Base-by-base conservation (phyloP, 2,888 invertebrate species). In the Eupithecia subumbrata region DNA sequence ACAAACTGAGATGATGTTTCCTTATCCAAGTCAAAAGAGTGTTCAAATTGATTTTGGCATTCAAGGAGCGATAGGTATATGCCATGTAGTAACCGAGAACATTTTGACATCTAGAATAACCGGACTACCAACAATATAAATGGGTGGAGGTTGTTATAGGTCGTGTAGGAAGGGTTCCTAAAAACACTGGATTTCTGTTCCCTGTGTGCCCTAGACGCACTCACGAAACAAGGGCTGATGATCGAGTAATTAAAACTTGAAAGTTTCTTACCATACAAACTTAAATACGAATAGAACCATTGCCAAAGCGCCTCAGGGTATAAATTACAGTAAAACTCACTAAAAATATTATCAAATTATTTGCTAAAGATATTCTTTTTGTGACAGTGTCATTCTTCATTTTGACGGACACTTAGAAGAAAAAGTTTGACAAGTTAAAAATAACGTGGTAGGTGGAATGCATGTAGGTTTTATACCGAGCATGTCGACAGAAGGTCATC, bases 261-360 rank as follows among this genome's bases (percentile, higher is more conserved):
- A 11, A 75, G 73, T 22, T 56, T 56, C 52, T 77, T 37, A 77
- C 77, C 77, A 75, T 72, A 75, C 56, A 77, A 77, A 71, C 77
- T 75, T 77, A 75, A 71, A 56, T 56, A 77, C 43, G 63, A 71
- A 73, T 56, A 48, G 64, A 22, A 69, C 40, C 77, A 77, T 77
- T 64, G 37, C 67, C 60, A 72, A 76, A 76, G 25, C 34, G 18
- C 18, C 8, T 71, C 22, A 12, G 43, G 25, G 2, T 72, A 74
- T 30, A 74, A 76, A 76, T 70, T 70, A 40, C 63, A 45, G 78
- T 76, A 76, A 76, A 78, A 70, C 75, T 73, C 69, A 60, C 34
- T 72, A 72, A 45, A 77, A 75, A 75, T 73, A 71, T 34, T 68
- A 75, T 70, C 66, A 70, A 72, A 73, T 71, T 63, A 64, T 75